Evolutionary conservation across 2,888 invertebrate genomes (phyloP), one percentile per base, ranked within the genome.

Genomic region (Microctonus aethiopoides): DNA sequence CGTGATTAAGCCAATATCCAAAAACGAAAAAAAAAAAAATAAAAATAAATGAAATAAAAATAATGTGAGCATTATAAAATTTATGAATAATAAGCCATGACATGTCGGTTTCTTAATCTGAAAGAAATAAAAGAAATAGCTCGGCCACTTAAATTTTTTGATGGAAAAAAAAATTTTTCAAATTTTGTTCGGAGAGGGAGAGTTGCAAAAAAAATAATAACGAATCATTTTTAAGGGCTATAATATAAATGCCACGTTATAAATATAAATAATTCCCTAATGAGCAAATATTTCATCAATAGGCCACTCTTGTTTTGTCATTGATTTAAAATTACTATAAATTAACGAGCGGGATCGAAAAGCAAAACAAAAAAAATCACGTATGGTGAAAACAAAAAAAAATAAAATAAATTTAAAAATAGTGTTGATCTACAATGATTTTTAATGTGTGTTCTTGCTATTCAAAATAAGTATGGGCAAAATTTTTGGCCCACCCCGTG

Each of bases 371-470:
- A 64, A 29, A 65, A 64, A 32, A 46, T 46, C 46, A 46, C 52
- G 32, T 24, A 71, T 22, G 41, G 56, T 46, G 24, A 61, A 72
- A 72, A 67, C 68, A 52, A 52, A 70, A 72, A 56, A 68, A 65
- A 16, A 16, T 46, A 16, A 16, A 46, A 46, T 46, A 66, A 69
- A 67, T 68, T 63, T 59, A 65, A 64, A 70, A 75, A 78, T 73
- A 78, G 76, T 75, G 77, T 81, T 77, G 72, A 79, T 80, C 78
- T 76, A 76, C 75, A 78, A 79, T 80, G 77, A 78, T 81, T 79
- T 75, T 78, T 75, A 79, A 80, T 77, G 79, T 79, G 81, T 81
- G 81, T 81, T 81, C 80, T 80, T 81, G 80, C 80, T 81, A 80
- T 79, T 76, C 76, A 78, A 78, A 76, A 80, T 74, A 79, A 77